Evolutionary conservation across 1,140 invertebrate species (phyloP), one percentile per base, ranked within the genome.

Genomic region (Vollenhovia emeryi): DNA sequence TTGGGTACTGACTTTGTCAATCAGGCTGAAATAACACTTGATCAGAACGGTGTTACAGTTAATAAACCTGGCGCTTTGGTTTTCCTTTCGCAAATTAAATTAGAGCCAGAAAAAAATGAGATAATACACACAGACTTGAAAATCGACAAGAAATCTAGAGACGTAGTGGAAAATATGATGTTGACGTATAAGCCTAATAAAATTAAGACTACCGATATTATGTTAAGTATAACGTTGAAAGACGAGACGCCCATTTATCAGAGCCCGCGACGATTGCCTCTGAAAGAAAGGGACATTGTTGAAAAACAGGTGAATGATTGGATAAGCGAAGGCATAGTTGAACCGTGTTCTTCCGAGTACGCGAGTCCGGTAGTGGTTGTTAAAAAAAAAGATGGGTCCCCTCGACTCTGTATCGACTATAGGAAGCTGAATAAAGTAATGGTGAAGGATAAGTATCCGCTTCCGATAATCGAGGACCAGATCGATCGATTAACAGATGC

Each of bases 271-370:
- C 15, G 79, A 48, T 36, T 83, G 8, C 66, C 55, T 0, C 21
- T 7, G 0, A n/a, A 13, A 3, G 79, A 83, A 15, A 73, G 18
- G 13, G 24, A 73, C 0, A 33, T 30, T 5, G 48, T 83, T 15
- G 21, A 73, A 11, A 13, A 50, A 7, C 68, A 83, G 7, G 45
- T 48, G 8, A 33, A 24, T 11, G 18, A 80, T 1, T 80, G 79
- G 68, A 2, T 83, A 0, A 1, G 45, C 0, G 52, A 73, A 8
- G 40, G 13, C 6, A 76, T 76, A 0, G 2, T 84, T 8, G 71
- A 84, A 21, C 48, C 48, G 1, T 66, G 59, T 18, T 36, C 45
- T 1, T 84, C 82, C 0, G 59, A 84, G 6, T 84, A 68, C 4
- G 27, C 71, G 0, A 84, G 60, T 24, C 33, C 60, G 1, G 71